These are phyloP conservation scores for Pygocentrus nattereri DNA, from an alignment of 2,797 vertebrate genomes.

Conservation along the genomic window DNA sequence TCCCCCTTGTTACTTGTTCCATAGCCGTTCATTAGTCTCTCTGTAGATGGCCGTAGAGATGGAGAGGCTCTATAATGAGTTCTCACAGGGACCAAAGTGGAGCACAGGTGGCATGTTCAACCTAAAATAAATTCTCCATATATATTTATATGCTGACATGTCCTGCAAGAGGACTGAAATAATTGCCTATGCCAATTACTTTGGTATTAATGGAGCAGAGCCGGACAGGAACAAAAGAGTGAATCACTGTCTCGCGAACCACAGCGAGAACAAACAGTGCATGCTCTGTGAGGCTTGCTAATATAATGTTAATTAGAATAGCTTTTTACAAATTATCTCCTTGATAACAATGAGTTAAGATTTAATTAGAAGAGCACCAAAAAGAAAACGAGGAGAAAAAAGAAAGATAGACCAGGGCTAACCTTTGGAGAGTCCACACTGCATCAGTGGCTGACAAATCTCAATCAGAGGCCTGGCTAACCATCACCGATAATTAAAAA, in stretches of 20 bases:
- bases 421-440: slow-evolving; percentile 67
- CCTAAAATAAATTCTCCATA: slow-evolving; percentile 49
- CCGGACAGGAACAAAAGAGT: slow-evolving; percentile 70
- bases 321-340: slow-evolving; percentile 73
- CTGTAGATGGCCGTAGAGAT: slow-evolving; percentile 61
- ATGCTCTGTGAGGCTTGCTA: slow-evolving; percentile 69
- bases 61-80: slow-evolving; percentile 70
- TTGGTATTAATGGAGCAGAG: slow-evolving; percentile 74
- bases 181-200: slow-evolving; percentile 69
- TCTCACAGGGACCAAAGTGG: slow-evolving; percentile 64
- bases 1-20: slow-evolving; percentile 71
- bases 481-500: slow-evolving; percentile 63
- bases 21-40: slow-evolving; percentile 74
- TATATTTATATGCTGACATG: slow-evolving; percentile 34
- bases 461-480: slow-evolving; percentile 58
- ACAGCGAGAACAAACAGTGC: slow-evolving; percentile 68
- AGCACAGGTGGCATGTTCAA: slow-evolving; percentile 62
- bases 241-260: slow-evolving; percentile 58
- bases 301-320: slow-evolving; percentile 78
- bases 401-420: slow-evolving; percentile 62
- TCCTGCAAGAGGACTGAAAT: slow-evolving; percentile 57
- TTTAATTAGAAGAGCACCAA: slow-evolving; percentile 76
- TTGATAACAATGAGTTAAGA: slow-evolving; percentile 73
- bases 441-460: slow-evolving; percentile 61
- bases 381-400: slow-evolving; percentile 61